Percentiles rank a stretch among this genome's conserved stretches.
These are phyloP conservation scores for Prionailurus bengalensis DNA, from an alignment of 2,113 vertebrate species.

Conservation along the genomic window DNA sequence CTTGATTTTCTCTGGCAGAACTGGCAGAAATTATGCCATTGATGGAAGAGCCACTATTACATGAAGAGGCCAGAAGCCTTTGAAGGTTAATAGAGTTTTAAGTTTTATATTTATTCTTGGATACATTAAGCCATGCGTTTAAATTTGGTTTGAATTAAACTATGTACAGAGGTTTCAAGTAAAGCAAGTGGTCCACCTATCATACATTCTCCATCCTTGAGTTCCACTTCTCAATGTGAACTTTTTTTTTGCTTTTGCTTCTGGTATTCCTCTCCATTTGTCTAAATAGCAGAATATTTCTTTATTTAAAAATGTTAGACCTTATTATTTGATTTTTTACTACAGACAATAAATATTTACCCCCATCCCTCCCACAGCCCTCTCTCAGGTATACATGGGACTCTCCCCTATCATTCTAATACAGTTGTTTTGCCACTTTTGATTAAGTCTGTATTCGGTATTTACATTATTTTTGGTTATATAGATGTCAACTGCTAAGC, in stretches of 20 bases:
- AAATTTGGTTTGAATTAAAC: conserved; percentile 39
- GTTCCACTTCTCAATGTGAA: not conserved
- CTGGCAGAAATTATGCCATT: not conserved
- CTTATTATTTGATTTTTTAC: not conserved
- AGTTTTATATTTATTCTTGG: not conserved
- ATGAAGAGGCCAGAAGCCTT: not conserved
- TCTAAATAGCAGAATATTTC: not conserved
- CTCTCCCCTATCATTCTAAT: not conserved
- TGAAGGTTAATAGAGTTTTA: not conserved
- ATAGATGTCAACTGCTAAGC: not conserved
- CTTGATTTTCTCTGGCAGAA: not conserved
- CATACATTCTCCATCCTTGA: not conserved
- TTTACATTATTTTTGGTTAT: not conserved
- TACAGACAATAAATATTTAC: not conserved
- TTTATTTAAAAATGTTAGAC: not conserved
- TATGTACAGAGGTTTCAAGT: not conserved
- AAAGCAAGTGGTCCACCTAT: not conserved
- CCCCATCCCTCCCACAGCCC: not conserved
- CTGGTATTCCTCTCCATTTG: not conserved
- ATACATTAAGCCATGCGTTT: not conserved
- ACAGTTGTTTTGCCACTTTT: not conserved
- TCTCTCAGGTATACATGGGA: not conserved
- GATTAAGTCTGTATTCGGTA: not conserved
- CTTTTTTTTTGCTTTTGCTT: not conserved
- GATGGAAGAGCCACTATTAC: not conserved